These are phyloP conservation scores for Aplysina aerophoba DNA, from an alignment of 37 sponge, comb jelly and placozoan genomes.

Conservation along the genomic window DNA sequence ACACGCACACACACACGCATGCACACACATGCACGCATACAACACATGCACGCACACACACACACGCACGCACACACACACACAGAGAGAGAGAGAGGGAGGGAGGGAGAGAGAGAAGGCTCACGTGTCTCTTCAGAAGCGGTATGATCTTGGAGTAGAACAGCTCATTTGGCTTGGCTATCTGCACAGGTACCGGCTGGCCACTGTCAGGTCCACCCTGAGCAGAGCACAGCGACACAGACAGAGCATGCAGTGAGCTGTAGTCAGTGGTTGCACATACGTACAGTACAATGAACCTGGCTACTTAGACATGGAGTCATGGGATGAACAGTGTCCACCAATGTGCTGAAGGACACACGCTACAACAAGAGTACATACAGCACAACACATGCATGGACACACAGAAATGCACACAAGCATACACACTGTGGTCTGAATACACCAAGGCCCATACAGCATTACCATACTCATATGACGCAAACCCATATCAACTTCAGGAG, in stretches of 20 bases:
- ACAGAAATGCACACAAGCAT: conserved; percentile 4
- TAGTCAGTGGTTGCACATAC: too few relatives aligned
- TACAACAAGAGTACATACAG: conserved; percentile 24
- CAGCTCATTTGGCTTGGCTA: conserved; percentile 86
- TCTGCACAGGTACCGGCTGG: conserved; percentile 57
- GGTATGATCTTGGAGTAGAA: conserved; percentile 93
- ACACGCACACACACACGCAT: too few relatives aligned
- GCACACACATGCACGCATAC: too few relatives aligned
- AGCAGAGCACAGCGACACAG: neutral
- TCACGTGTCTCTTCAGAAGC: conserved; percentile 67
- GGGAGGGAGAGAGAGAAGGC: neutral
- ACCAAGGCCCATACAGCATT: too few relatives aligned
- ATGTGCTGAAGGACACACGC: too few relatives aligned
- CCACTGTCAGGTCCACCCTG: conserved; percentile 44
- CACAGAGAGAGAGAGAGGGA: neutral
- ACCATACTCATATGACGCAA: too few relatives aligned
- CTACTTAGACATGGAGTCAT: neutral
- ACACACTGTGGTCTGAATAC: too few relatives aligned
- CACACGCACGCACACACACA: too few relatives aligned
- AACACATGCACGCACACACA: too few relatives aligned
- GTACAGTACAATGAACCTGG: neutral
- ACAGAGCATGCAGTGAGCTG: neutral
- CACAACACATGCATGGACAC: neutral
- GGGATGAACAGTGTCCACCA: too few relatives aligned
- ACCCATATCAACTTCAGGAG: too few relatives aligned